Conservation (phyloP, 1,140 invertebrate genomes). For the Drosophila novamexicana region DNA sequence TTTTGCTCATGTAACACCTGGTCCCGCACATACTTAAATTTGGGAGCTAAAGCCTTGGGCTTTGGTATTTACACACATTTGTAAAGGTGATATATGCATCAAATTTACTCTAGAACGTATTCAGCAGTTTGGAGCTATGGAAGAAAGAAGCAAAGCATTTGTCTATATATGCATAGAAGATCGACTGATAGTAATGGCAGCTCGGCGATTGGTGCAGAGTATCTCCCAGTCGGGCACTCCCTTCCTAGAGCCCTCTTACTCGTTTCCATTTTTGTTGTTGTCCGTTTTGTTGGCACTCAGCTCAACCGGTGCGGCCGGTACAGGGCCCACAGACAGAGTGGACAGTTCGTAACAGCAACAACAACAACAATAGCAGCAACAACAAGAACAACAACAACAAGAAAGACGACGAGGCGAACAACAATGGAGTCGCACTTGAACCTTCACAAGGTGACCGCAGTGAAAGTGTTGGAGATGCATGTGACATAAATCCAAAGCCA, state of each 20-base stretch:
- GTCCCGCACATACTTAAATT: too few species aligned
- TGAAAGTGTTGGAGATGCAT: slow-evolving; percentile 56
- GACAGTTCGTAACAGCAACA: slow-evolving; percentile 10
- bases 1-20: too few species aligned
- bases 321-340: slow-evolving; percentile 21
- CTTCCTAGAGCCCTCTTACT: not conserved
- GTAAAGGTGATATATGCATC: too few species aligned
- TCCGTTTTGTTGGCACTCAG: slow-evolving; percentile 1
- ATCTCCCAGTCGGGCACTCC: too few species aligned
- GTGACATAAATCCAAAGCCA: slow-evolving; percentile 46
- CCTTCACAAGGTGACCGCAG: slow-evolving; percentile 62
- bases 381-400: not conserved
- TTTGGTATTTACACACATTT: too few species aligned
- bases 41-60: too few species aligned
- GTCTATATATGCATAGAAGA: too few species aligned
- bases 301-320: slow-evolving; percentile 47
- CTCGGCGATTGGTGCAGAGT: too few species aligned
- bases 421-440: slow-evolving; percentile 64
- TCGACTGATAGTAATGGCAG: too few species aligned
- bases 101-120: too few species aligned
- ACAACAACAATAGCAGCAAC: slow-evolving; percentile 7
- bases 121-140: too few species aligned
- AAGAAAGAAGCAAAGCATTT: too few species aligned
- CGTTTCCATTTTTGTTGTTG: not conserved
- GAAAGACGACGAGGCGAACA: slow-evolving; percentile 12